phyloP scores from a whole-genome alignment of 2,113 vertebrate species.

The Athene noctua region DNA sequence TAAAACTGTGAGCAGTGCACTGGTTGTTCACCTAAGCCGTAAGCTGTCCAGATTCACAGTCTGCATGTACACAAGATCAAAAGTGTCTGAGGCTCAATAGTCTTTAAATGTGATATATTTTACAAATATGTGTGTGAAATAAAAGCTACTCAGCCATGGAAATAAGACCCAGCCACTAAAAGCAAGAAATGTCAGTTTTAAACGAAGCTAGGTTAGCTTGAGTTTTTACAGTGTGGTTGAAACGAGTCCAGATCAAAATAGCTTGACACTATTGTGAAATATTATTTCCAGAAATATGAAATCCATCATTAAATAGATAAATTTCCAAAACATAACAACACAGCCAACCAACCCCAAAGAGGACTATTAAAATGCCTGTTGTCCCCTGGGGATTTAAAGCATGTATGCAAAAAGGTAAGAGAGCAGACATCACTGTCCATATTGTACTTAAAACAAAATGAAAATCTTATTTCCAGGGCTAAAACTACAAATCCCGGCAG shows the following conservation, averaged over 20 bases:
- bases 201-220: background rate
- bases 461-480: constrained; percentile 78
- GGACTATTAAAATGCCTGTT: background rate
- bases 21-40: constrained; percentile 74
- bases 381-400: background rate
- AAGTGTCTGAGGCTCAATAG: constrained; percentile 49
- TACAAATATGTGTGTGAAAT: constrained; percentile 32
- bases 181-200: background rate
- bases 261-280: background rate
- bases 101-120: constrained; percentile 42
- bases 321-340: background rate
- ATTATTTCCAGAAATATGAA: background rate
- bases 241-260: constrained; percentile 31
- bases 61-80: constrained; percentile 51
- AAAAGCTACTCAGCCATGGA: constrained; percentile 75
- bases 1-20: background rate
- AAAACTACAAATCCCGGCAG: constrained; percentile 31
- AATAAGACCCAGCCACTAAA: constrained; percentile 66
- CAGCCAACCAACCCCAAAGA: background rate
- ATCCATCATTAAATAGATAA: background rate
- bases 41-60: constrained; percentile 63
- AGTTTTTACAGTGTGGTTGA: background rate
- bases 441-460: no score
- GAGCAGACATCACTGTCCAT: background rate
- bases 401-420: background rate